Base-by-base conservation (phyloP, 2,797 vertebrate genomes). In the Phalanger gymnotis region DNA sequence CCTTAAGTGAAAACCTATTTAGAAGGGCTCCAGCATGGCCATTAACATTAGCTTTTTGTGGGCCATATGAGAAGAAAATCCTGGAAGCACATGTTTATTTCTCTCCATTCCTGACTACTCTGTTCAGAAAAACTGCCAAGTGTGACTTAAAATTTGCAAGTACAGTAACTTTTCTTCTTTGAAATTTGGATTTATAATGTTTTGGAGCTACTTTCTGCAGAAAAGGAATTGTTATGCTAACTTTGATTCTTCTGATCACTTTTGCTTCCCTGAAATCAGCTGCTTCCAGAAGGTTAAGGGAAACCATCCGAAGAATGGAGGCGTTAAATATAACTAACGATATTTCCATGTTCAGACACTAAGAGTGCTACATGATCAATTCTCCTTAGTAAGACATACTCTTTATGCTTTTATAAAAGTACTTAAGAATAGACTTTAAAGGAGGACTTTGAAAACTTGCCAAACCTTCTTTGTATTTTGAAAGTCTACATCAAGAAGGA, bases 401-500 rank as follows among this genome's bases (percentile, higher is more conserved):
- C 98, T 99, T 99, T 98, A 98, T 98, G 98, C 98, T 98, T 99
- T 98, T 97, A 98, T 98, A 98, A 98, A 98, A 97, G 98, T 94
- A 97, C 98, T 98, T 98, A 99, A 98, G 98, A 98, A 97, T 98
- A 98, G 98, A 98, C 98, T 98, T 98, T 98, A 98, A 98, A 98
- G 98, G 98, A 98, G 98, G 98, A 97, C 95, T 96, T 98, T 99
- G 99, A 99, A 99, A 99, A 98, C 97, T 98, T 98, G 99, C 99
- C 99, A 99, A 98, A 97, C 96, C 96, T 97, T 98, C 98, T 99
- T 99, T 99, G 98, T 99, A 98, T 99, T 99, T 99, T 98, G 98
- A 99, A 99, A 99, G 99, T 98, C 98, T 98, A 98, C 98, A 99
- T 98, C 98, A 98, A 99, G 98, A 98, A 98, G 92, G 97, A 98